A percentile compares a stretch with the other conserved stretches of the same genome.
Conservation (phyloP, 92 coral and sea anemone species). For the Metridium senile region DNA sequence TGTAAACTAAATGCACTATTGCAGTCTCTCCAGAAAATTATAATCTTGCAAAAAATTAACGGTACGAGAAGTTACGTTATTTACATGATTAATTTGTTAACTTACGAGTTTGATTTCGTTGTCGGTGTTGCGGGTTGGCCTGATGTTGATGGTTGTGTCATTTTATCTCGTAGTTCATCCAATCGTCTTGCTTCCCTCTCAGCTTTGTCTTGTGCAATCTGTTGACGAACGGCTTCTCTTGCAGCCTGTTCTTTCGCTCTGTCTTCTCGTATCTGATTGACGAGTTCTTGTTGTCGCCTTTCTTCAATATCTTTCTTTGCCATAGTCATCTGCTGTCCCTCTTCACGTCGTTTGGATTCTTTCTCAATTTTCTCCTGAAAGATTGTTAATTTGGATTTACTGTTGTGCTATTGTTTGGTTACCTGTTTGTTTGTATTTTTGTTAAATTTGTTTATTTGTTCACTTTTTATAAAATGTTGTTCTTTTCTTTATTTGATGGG, state of each 20-base stretch:
- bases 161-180: constrained; percentile 75
- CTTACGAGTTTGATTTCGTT: constrained; percentile 7
- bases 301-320: constrained; percentile 80
- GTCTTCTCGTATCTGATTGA: constrained; percentile 79
- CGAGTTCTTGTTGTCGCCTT: constrained; percentile 69
- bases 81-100: background rate
- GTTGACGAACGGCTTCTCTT: constrained; percentile 81
- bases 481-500: no score
- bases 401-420: no score
- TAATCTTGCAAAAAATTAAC: no score
- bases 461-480: no score
- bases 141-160: constrained; percentile 17
- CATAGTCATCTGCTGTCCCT: constrained; percentile 68
- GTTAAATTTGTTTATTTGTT: no score
- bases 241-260: constrained; percentile 87
- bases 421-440: no score
- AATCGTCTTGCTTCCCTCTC: constrained; percentile 81
- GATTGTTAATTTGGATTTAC: no score
- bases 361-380: constrained; percentile 66
- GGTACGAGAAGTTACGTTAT: background rate
- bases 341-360: constrained; percentile 65
- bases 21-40: no score
- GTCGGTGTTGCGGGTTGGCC: background rate
- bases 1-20: no score
- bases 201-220: constrained; percentile 89